These are phyloP conservation scores for Drosophila triauraria DNA, from an alignment of 1,140 invertebrate species.

Conservation along the genomic window DNA sequence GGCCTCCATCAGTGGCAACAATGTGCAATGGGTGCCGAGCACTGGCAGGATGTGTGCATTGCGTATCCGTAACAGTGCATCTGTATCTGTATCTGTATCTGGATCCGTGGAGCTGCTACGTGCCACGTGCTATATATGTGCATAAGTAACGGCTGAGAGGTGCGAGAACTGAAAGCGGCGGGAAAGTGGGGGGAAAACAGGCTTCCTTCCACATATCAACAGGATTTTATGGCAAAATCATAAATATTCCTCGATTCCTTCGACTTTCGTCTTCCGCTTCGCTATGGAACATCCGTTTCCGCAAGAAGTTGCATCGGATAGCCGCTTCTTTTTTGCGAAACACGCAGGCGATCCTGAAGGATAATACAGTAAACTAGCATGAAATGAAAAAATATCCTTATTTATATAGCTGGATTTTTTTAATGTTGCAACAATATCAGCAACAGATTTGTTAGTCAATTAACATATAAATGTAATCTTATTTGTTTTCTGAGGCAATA, in stretches of 20 bases:
- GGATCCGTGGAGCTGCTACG: constrained; percentile 20
- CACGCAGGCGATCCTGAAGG: no score
- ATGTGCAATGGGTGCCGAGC: constrained; percentile 19
- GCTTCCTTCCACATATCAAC: constrained; percentile 61
- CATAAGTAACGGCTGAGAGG: constrained; percentile 56
- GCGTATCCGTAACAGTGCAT: constrained; percentile 31
- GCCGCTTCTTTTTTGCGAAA: background rate
- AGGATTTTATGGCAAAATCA: constrained; percentile 80
- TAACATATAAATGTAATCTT: no score
- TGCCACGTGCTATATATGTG: constrained; percentile 34
- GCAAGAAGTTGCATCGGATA: constrained; percentile 25
- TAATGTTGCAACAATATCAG: no score
- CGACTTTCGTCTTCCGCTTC: constrained; percentile 56
- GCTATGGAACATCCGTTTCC: constrained; percentile 41
- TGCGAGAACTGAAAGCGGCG: constrained; percentile 15
- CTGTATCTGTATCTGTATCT: constrained; percentile 11
- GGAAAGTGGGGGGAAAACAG: constrained; percentile 6
- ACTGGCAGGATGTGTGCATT: constrained; percentile 42
- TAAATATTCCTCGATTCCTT: constrained; percentile 74
- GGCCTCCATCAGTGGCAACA: constrained; percentile 28
- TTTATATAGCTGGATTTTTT: background rate
- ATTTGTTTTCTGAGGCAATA: no score
- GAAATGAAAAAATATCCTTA: background rate
- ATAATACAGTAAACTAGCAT: constrained; percentile 18
- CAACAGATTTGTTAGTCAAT: no score